Conservation (phyloP, 2,113 vertebrate genomes). For the Poeciliopsis prolifica region DNA sequence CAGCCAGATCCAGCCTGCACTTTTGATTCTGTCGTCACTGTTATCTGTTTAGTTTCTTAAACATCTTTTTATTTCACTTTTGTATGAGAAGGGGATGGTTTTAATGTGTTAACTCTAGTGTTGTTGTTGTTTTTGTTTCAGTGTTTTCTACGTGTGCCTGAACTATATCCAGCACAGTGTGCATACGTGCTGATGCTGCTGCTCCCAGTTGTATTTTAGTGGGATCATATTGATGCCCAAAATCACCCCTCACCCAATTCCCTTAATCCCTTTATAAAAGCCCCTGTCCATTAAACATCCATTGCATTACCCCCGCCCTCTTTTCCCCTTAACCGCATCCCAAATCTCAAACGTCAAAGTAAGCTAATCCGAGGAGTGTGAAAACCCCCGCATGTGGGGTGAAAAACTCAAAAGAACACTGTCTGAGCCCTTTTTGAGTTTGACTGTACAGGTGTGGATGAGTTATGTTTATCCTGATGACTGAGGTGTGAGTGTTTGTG, state of each 20-base stretch:
- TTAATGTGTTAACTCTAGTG: slow-evolving; percentile 52
- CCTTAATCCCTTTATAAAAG: slow-evolving; percentile 21
- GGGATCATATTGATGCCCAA: slow-evolving; percentile 75
- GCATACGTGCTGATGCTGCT: slow-evolving; percentile 78
- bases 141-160: slow-evolving; percentile 77
- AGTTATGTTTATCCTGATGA: slow-evolving; percentile 33
- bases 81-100: slow-evolving; percentile 71
- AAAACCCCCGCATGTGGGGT: slow-evolving; percentile 30
- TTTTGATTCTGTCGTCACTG: slow-evolving; percentile 72
- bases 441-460: slow-evolving; percentile 59
- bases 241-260: slow-evolving; percentile 22
- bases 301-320: slow-evolving; percentile 57
- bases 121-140: slow-evolving; percentile 48
- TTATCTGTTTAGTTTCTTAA: slow-evolving; percentile 68
- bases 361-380: slow-evolving; percentile 82
- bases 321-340: slow-evolving; percentile 20
- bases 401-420: slow-evolving; percentile 72
- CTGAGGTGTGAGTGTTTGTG: slow-evolving; percentile 37
- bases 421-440: slow-evolving; percentile 79
- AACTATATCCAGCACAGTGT: slow-evolving; percentile 75
- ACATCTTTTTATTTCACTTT: slow-evolving; percentile 74
- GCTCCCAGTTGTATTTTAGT: slow-evolving; percentile 68
- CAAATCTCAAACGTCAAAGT: slow-evolving; percentile 79
- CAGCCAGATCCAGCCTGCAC: slow-evolving; percentile 76
- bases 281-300: slow-evolving; percentile 68